phyloP scores from a whole-genome alignment of 1,140 invertebrate species.

The Neoseiulus cucumeris region DNA sequence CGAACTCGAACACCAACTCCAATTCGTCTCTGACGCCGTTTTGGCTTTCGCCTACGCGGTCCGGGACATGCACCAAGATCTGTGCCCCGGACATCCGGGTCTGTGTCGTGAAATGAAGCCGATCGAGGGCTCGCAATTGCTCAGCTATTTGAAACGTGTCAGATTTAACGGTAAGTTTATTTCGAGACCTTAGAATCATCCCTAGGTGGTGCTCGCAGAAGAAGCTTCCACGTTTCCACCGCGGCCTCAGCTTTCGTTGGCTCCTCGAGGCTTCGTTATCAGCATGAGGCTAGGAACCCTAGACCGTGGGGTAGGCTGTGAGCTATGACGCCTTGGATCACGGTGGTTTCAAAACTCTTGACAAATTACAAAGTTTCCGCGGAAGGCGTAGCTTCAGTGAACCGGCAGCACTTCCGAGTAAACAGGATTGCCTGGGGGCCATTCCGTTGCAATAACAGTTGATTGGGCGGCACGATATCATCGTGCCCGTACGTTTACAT shows the following conservation, averaged over 20 bases:
- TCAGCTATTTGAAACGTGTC: conserved; percentile 60
- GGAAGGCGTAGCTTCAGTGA: too few species aligned
- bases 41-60: conserved; percentile 74
- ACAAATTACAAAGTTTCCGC: too few species aligned
- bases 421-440: not conserved
- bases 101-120: conserved; percentile 70
- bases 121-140: conserved; percentile 56
- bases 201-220: too few species aligned
- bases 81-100: conserved; percentile 44
- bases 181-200: too few species aligned
- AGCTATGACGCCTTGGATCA: too few species aligned
- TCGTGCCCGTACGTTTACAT: not conserved
- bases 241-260: too few species aligned
- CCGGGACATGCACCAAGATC: conserved; percentile 56
- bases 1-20: conserved; percentile 64
- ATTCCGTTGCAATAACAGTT: not conserved
- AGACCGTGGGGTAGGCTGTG: too few species aligned
- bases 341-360: too few species aligned
- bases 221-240: too few species aligned
- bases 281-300: too few species aligned
- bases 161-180: conserved; percentile 49
- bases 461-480: not conserved
- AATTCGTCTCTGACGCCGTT: conserved; percentile 78
- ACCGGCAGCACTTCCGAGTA: too few species aligned
- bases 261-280: too few species aligned